Conservation (phyloP, 2,113 vertebrate species). For the Microcebus griseorufus region DNA sequence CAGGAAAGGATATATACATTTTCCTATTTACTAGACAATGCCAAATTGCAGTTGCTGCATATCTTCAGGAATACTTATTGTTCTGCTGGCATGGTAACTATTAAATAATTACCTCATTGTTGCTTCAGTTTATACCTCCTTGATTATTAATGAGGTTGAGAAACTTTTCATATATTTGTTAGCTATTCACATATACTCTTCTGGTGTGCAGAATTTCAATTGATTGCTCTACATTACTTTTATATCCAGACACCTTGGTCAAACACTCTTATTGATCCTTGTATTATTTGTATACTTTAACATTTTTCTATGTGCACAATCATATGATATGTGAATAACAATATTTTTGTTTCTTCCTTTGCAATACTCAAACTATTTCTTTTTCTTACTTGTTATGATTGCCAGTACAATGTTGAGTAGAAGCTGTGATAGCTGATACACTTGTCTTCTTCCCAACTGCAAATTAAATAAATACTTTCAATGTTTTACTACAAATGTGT, state of each 20-base stretch:
- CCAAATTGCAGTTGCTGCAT: neutral
- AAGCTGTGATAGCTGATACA: neutral
- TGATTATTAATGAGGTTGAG: slow-evolving; percentile 5
- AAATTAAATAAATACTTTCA: neutral
- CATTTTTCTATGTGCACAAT: neutral
- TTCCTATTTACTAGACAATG: neutral
- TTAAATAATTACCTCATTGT: neutral
- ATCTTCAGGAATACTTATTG: neutral
- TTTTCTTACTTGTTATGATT: neutral
- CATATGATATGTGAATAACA: neutral
- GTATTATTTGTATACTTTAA: neutral
- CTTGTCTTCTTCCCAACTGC: neutral
- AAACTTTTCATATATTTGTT: neutral
- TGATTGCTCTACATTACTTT: neutral
- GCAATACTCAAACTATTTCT: neutral
- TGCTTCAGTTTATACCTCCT: neutral
- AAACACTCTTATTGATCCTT: neutral
- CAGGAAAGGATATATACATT: neutral
- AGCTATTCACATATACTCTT: neutral
- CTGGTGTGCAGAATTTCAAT: neutral
- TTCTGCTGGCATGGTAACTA: neutral
- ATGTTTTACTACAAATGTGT: neutral
- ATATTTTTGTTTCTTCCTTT: neutral
- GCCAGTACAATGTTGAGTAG: neutral
- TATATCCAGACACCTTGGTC: neutral